Evolutionary conservation across 2,113 vertebrate genomes (phyloP).

Genomic region (Apodemus sylvaticus): DNA sequence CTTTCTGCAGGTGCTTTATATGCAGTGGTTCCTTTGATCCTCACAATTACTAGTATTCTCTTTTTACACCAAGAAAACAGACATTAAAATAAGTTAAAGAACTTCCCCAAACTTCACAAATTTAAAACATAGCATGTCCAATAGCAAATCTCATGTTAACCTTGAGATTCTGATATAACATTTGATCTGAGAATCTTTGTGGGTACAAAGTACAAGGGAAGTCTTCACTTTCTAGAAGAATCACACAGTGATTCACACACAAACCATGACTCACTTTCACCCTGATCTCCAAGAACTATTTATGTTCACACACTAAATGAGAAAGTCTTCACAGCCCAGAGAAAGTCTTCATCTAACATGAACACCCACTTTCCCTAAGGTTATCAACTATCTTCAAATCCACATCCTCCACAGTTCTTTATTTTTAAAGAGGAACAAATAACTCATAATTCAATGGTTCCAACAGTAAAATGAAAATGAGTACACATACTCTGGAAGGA

Average conservation of each 20-base stretch:
- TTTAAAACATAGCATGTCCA: neutral
- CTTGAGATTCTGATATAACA: neutral
- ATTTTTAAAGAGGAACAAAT: neutral
- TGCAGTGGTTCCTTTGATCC: neutral
- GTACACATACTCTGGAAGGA: neutral
- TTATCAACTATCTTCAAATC: neutral
- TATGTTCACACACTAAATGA: neutral
- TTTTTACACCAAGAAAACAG: neutral
- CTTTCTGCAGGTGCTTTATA: neutral
- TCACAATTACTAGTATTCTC: slow-evolving; percentile 6
- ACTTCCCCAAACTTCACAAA: slow-evolving; percentile 15
- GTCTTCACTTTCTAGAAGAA: neutral
- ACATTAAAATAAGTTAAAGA: neutral
- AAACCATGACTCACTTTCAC: neutral
- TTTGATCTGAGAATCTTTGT: neutral
- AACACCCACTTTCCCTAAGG: slow-evolving; percentile 41
- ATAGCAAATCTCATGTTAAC: neutral
- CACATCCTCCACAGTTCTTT: neutral
- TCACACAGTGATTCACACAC: neutral
- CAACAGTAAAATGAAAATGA: neutral
- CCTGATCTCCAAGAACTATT: neutral
- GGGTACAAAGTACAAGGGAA: neutral
- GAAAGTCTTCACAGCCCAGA: neutral
- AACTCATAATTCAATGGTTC: slow-evolving; percentile 13
- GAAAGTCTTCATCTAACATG: neutral